phyloP scores from a whole-genome alignment of 1,140 invertebrate genomes.

The Pseudomyrmex dendroicus region DNA sequence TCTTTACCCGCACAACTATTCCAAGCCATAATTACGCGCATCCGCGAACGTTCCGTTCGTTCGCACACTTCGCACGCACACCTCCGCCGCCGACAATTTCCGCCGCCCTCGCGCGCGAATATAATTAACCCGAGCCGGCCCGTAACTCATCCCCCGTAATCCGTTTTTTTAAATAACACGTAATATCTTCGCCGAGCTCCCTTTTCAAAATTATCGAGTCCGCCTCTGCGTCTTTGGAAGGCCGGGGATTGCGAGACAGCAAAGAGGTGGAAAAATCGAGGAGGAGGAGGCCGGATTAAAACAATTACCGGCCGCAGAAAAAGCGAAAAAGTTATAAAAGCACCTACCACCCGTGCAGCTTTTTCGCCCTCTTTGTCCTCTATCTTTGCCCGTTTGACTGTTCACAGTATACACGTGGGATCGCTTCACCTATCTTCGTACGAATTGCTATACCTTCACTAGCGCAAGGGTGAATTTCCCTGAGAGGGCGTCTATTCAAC shows the following conservation, averaged over 20 bases:
- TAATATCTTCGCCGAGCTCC: conserved; percentile 53
- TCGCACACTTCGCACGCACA: conserved; percentile 22
- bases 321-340: conserved; percentile 62
- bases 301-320: conserved; percentile 61
- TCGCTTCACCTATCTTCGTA: conserved; percentile 24
- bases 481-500: background rate
- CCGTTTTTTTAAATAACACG: conserved; percentile 64
- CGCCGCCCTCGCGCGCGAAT: conserved; percentile 22
- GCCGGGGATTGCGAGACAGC: background rate
- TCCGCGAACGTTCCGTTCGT: conserved; percentile 42
- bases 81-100: conserved; percentile 40
- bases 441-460: conserved; percentile 50
- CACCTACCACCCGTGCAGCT: background rate
- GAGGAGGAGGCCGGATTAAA: conserved; percentile 46
- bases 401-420: background rate
- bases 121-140: conserved; percentile 59
- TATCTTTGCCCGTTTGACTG: conserved; percentile 25
- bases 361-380: background rate
- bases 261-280: conserved; percentile 26
- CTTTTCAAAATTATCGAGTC: conserved; percentile 40
- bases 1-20: conserved; percentile 54
- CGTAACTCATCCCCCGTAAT: conserved; percentile 62
- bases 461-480: background rate
- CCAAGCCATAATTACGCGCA: conserved; percentile 51
- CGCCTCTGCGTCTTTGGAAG: background rate